A percentile compares a stretch with the other conserved stretches of the same genome.
phyloP scores from a whole-genome alignment of 2,113 vertebrate species.

The Chunga burmeisteri region DNA sequence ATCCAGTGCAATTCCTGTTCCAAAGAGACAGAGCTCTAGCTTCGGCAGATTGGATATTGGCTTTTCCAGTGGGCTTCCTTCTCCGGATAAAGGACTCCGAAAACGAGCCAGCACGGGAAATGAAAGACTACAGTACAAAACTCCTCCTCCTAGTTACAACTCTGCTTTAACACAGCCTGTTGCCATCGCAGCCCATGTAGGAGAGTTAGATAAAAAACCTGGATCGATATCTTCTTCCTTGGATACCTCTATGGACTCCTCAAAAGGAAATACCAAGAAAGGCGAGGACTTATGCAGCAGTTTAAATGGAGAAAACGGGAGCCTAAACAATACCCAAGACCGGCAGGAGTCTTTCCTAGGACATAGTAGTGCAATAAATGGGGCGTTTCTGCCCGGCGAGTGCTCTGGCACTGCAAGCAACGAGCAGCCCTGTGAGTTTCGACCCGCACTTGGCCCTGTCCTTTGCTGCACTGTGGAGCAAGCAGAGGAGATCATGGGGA shows the following conservation, averaged over 20 bases:
- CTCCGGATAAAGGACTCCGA: slow-evolving; percentile 85
- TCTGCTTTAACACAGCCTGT: slow-evolving; percentile 67
- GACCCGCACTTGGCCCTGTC: not conserved
- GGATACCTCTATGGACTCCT: slow-evolving; percentile 76
- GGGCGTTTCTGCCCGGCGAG: slow-evolving; percentile 46
- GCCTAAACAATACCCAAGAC: not conserved
- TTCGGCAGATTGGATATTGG: slow-evolving; percentile 76
- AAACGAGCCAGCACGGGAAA: slow-evolving; percentile 87
- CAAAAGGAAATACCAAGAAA: slow-evolving; percentile 65
- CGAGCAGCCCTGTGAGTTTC: not conserved
- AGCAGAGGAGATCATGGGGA: slow-evolving; percentile 95
- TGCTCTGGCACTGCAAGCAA: not conserved
- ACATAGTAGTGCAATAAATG: slow-evolving; percentile 61
- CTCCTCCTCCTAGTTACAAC: slow-evolving; percentile 83
- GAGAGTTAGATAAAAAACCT: slow-evolving; percentile 61
- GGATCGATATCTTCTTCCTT: slow-evolving; percentile 77
- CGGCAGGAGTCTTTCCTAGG: slow-evolving; percentile 28
- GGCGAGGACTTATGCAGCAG: slow-evolving; percentile 19
- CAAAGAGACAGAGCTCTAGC: slow-evolving; percentile 82
- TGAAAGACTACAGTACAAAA: slow-evolving; percentile 81
- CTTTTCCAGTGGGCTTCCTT: slow-evolving; percentile 76
- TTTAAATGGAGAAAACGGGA: slow-evolving; percentile 38
- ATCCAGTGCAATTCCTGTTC: slow-evolving; percentile 90
- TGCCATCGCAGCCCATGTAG: not conserved
- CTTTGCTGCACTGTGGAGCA: slow-evolving; percentile 89